Evolutionary conservation across 2,888 invertebrate genomes (phyloP).

Genomic region (Lacanobia wlatinum): DNA sequence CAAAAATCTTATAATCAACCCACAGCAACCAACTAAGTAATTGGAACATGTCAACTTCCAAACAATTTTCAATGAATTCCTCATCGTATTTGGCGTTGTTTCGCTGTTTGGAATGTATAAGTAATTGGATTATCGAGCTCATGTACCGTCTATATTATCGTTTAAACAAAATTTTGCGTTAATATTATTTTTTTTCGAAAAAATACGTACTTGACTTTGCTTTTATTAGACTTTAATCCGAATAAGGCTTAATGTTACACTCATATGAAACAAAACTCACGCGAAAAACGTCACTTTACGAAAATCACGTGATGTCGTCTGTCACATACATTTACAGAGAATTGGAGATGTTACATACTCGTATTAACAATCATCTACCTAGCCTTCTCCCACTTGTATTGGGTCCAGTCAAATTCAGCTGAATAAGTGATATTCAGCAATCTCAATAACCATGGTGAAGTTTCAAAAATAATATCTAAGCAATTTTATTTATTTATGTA

Average conservation of each 20-base stretch:
- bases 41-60: not conserved
- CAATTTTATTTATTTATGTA: no score
- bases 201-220: not conserved
- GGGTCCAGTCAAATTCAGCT: no score
- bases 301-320: not conserved
- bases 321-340: not conserved
- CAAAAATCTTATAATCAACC: no score
- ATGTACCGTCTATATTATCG: not conserved
- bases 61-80: not conserved
- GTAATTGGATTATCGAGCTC: constrained; percentile 19
- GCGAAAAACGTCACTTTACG: not conserved
- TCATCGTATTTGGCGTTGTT: not conserved
- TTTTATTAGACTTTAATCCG: constrained; percentile 8
- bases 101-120: constrained; percentile 9
- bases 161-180: not conserved
- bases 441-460: no score
- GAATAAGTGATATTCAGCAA: no score
- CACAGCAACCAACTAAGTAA: not conserved
- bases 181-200: not conserved
- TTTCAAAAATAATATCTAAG: no score
- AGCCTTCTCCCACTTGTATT: no score
- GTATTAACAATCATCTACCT: not conserved
- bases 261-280: not conserved
- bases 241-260: not conserved
- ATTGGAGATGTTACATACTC: not conserved